Base-by-base conservation (phyloP, 2,113 vertebrate species). In the Tapirus terrestris region DNA sequence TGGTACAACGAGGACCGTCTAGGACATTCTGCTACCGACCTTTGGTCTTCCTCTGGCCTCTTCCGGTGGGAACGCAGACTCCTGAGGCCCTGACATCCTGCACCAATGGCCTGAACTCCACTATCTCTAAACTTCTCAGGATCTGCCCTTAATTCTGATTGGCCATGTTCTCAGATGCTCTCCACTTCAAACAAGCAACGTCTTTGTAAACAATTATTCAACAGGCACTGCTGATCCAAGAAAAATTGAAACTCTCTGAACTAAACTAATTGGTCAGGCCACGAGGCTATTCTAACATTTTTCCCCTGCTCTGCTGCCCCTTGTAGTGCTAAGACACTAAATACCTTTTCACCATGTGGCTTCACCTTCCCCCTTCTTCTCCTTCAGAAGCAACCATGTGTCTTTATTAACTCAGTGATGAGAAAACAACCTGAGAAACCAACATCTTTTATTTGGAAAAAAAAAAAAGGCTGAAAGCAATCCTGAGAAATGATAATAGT, bases 341-440 rank as follows among this genome's bases (percentile, higher is more conserved):
- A 8, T 1, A 1, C 31, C 58, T 70, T 53, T 61, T 12, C 18
- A 53, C 27, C 2, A 53, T 25, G 39, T 83, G 63, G 18, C 4
- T 6, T 36, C 7, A 5, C 39, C 0, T n/a, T 4, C 23, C 11
- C 3, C 0, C 17, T 45, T 51, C n/a, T 3, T 16, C 6, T n/a
- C 58, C 45, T 77, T 92, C 17, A 81, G 56, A 79, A 87, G 18
- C 8, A 14, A 51, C 0, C 1, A 5, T 6, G 48, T 25, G 39
- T 76, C 31, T 61, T 43, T 85, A 85, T 76, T 85, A 95, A 97
- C 53, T 82, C 13, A 36, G 14, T 23, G n/a, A 84, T 84, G 18
- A 4, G 20, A 89, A 75, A 88, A 91, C 29, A 77, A 43, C 31
- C 79, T 75, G 39, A 73, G 43, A 94, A 88, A 58, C 3, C 43